Evolutionary conservation across 2,888 invertebrate genomes (phyloP).

Genomic region (Penaeus monodon): DNA sequence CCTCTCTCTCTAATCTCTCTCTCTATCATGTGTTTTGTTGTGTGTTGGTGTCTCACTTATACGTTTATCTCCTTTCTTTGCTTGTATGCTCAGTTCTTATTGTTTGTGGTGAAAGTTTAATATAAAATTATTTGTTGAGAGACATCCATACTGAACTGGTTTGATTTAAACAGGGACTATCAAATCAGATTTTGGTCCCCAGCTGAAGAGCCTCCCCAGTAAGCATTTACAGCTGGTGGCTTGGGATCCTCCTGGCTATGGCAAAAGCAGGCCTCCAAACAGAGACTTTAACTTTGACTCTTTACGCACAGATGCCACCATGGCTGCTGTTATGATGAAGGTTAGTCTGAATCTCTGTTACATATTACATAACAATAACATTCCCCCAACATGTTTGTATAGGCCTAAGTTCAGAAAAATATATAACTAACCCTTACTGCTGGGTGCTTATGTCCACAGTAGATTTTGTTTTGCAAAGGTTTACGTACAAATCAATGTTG

Average conservation of each 20-base stretch:
- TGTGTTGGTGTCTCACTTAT: background rate
- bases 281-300: conserved; percentile 80
- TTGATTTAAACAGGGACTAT: conserved; percentile 75
- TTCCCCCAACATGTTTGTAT: background rate
- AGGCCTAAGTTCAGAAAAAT: background rate
- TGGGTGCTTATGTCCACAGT: too few relatives aligned
- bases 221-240: conserved; percentile 68
- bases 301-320: conserved; percentile 81
- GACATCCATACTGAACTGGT: background rate
- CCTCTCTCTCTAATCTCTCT: too few relatives aligned
- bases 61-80: background rate
- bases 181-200: conserved; percentile 85
- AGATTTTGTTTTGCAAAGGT: too few relatives aligned
- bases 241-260: conserved; percentile 86
- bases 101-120: background rate
- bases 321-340: conserved; percentile 81
- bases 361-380: conserved; percentile 3
- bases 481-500: too few relatives aligned
- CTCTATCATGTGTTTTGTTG: too few relatives aligned
- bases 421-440: background rate
- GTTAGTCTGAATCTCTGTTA: conserved; percentile 68
- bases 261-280: conserved; percentile 83
- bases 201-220: conserved; percentile 68
- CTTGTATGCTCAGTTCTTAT: too few relatives aligned
- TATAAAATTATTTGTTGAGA: background rate